A percentile compares a stretch with the other conserved stretches of the same genome.
Evolutionary conservation across 2,888 invertebrate genomes (phyloP).

Genomic region (Choreutis nemorana): DNA sequence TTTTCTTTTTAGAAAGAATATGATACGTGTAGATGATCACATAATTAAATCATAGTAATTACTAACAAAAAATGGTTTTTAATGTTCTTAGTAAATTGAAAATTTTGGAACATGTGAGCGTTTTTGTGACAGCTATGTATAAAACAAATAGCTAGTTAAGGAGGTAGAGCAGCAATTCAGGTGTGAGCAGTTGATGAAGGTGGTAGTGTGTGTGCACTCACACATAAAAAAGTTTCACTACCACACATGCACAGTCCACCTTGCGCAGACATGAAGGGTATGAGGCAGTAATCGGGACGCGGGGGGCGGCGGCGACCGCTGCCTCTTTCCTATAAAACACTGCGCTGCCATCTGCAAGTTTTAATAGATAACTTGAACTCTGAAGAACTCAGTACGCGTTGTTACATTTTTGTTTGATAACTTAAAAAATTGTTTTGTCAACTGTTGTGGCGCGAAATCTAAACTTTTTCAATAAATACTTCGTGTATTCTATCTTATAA

Average conservation of each 20-base stretch:
- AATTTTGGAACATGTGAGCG: no score
- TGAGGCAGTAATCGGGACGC: slow-evolving; percentile 13
- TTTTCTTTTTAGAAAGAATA: no score
- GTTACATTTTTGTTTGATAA: no score
- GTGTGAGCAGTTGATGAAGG: slow-evolving; percentile 7
- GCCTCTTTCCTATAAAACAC: slow-evolving; percentile 56
- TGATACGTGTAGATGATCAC: no score
- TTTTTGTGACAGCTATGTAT: not conserved
- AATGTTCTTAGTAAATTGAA: no score
- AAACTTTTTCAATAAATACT: slow-evolving; percentile 29
- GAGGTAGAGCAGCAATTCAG: slow-evolving; percentile 2
- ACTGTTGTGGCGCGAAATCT: slow-evolving; percentile 42
- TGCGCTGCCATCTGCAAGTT: slow-evolving; percentile 64
- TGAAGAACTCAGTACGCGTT: slow-evolving; percentile 50
- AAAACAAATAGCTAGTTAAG: not conserved
- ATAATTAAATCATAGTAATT: no score
- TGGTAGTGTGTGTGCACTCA: slow-evolving; percentile 25
- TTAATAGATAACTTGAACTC: slow-evolving; percentile 62
- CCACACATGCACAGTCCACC: slow-evolving; percentile 14
- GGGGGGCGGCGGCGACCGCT: slow-evolving; percentile 24
- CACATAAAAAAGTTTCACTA: slow-evolving; percentile 16
- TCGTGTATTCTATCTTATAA: slow-evolving; percentile 23
- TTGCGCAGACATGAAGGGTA: slow-evolving; percentile 11
- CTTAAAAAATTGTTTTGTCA: slow-evolving; percentile 40
- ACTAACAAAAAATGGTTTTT: no score